Conservation (phyloP, 92 coral and sea anemone species). For the Palythoa grandiflora region DNA sequence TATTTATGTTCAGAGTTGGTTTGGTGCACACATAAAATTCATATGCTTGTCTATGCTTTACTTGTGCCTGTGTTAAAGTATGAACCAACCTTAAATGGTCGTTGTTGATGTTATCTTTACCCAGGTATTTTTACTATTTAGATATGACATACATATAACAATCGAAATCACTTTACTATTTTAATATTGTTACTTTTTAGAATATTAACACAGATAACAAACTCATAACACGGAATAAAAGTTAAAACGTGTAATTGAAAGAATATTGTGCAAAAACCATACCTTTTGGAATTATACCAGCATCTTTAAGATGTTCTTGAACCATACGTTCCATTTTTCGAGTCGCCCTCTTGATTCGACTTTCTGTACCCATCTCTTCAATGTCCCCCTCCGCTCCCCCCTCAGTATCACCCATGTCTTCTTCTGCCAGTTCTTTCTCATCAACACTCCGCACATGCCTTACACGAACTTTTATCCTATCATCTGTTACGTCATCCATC, state of each 20-base stretch:
- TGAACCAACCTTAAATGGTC: too few relatives aligned
- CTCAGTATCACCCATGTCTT: slow-evolving; percentile 68
- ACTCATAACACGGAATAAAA: not conserved
- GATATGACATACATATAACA: too few relatives aligned
- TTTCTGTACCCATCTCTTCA: slow-evolving; percentile 66
- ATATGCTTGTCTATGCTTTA: too few relatives aligned
- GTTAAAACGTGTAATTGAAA: not conserved
- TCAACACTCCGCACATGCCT: slow-evolving; percentile 74
- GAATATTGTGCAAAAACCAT: not conserved
- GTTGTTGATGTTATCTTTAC: too few relatives aligned
- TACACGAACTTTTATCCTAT: slow-evolving; percentile 79
- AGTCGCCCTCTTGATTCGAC: slow-evolving; percentile 73
- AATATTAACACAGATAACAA: too few relatives aligned
- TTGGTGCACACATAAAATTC: too few relatives aligned
- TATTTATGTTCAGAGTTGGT: too few relatives aligned
- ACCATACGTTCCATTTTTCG: slow-evolving; percentile 94
- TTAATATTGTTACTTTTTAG: too few relatives aligned
- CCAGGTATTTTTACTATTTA: too few relatives aligned
- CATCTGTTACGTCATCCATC: slow-evolving; percentile 40
- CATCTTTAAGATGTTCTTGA: slow-evolving; percentile 82
- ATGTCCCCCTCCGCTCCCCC: slow-evolving; percentile 56
- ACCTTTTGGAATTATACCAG: slow-evolving; percentile 94
- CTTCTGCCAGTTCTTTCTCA: slow-evolving; percentile 63
- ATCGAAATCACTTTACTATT: too few relatives aligned
- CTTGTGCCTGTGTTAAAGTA: too few relatives aligned